Conservation (phyloP, 2,113 vertebrate species). For the Apaloderma vittatum region DNA sequence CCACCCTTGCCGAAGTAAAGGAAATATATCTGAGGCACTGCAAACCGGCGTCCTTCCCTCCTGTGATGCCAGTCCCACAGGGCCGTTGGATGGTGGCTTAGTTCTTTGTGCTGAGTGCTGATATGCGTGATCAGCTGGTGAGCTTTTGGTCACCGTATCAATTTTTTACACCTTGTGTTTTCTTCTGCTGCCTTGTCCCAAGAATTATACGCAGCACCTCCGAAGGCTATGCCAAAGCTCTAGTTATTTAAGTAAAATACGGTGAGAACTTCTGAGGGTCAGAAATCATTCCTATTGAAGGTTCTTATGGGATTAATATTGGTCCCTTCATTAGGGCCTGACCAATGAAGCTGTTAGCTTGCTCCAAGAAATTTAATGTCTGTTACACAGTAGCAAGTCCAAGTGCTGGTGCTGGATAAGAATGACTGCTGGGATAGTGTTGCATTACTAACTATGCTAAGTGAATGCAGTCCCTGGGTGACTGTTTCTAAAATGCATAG, state of each 20-base stretch:
- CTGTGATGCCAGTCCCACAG: neutral
- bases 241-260: neutral
- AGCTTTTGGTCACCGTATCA: neutral
- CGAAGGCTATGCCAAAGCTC: neutral
- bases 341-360: neutral
- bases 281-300: neutral
- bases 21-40: neutral
- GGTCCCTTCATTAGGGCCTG: fast-evolving
- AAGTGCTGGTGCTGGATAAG: neutral
- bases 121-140: neutral
- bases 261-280: neutral
- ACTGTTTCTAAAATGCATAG: neutral
- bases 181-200: neutral
- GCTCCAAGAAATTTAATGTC: neutral
- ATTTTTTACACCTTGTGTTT: neutral
- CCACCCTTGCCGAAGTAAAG: neutral
- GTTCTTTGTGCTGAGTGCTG: neutral
- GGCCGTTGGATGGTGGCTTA: neutral
- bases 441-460: neutral
- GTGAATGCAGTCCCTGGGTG: neutral
- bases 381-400: neutral
- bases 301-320: neutral
- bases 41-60: neutral
- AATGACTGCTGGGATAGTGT: neutral
- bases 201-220: neutral